Evolutionary conservation across 2,888 invertebrate genomes (phyloP), one percentile per base, ranked within the genome.

Genomic region (Sussaba pulchella): DNA sequence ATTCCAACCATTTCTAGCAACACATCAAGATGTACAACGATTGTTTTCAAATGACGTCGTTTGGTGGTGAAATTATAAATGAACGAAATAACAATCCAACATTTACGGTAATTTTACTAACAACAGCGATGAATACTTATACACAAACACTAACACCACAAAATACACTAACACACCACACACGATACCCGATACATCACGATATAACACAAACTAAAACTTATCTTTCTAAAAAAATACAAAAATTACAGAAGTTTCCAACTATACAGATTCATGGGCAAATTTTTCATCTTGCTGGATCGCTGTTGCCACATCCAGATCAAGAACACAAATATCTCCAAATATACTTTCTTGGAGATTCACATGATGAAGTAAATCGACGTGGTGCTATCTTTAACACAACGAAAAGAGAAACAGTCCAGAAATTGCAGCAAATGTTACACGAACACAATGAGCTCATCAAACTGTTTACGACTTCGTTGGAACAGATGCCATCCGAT

Each of bases 341-440:
- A 75, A 86, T 87, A 26, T 86, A 63, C 12, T 45, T 47, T 26
- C 61, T 72, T 43, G 63, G 36, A 45, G 81, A 84, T 76, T 61
- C 21, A 24, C 80, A 86, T 47, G 66, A 69, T 12, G 10, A 86
- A 83, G 17, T 47, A 45, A 47, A 63, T 84, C 52, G 74, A 83
- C 85, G 84, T 66, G 57, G 75, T 69, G 61, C 8, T 57, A 79
- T 82, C 69, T 83, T 76, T 72, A 14, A 64, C 31, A 77, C 47
- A 75, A 78, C 83, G 74, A 87, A 86, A 79, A 64, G 86, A 85
- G 83, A 75, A 85, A 89, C 89, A 85, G 26, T 86, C 59, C 66
- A 76, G 72, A 69, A 83, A 64, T 61, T 87, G 70, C 87, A 88
- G 14, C 41, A 78, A 78, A 50, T 79, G 66, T 54, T 81, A 31